Conservation (phyloP, 2,113 vertebrate species). For the Orcinus orca region DNA sequence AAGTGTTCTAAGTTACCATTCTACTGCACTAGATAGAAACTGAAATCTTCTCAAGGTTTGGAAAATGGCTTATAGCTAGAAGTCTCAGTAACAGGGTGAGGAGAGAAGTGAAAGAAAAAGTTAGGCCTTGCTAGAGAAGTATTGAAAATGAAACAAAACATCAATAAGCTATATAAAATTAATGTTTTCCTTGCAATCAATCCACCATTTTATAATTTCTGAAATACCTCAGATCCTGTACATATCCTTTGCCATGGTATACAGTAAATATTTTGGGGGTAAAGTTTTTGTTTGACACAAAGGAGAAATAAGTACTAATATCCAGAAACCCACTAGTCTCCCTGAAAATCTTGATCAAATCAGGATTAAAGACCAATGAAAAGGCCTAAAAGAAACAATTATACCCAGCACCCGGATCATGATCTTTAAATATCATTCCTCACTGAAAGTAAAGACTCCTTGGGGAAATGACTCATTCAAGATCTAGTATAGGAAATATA, state of each 20-base stretch:
- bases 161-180: background rate
- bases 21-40: background rate
- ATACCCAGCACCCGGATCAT: background rate
- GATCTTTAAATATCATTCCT: background rate
- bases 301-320: background rate
- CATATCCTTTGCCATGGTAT: background rate
- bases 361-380: background rate
- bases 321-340: background rate
- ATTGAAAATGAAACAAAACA: background rate
- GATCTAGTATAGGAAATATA: background rate
- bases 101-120: background rate
- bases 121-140: background rate
- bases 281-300: background rate
- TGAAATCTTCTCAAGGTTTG: background rate
- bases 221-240: background rate
- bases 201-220: background rate
- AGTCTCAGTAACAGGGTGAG: background rate
- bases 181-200: background rate
- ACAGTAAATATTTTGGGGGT: background rate
- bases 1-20: background rate
- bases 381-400: background rate
- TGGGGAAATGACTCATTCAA: background rate
- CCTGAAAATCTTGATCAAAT: background rate
- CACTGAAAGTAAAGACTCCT: background rate
- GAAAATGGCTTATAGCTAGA: slow-evolving; percentile 10